A percentile compares a stretch with the other conserved stretches of the same genome.
Evolutionary conservation across 2,797 vertebrate genomes (phyloP).

Genomic region (Esox lucius): DNA sequence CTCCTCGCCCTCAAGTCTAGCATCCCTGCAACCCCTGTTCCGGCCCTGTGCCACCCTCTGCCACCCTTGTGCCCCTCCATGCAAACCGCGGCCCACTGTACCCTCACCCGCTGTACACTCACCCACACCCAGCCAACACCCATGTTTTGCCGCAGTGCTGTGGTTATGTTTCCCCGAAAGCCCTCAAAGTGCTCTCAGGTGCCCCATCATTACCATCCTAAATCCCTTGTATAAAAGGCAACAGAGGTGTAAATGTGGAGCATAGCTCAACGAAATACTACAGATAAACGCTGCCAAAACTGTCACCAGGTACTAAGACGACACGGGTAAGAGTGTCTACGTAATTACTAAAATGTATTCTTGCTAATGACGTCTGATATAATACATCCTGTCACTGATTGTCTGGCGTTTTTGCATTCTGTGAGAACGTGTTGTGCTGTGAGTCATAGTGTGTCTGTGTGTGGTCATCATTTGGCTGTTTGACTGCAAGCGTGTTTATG

Average conservation of each 20-base stretch:
- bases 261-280: not conserved
- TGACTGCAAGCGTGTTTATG: not conserved
- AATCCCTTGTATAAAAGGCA: not conserved
- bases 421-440: not conserved
- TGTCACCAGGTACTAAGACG: not conserved
- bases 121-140: constrained; percentile 42
- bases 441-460: not conserved
- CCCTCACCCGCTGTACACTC: constrained; percentile 34
- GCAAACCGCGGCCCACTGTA: constrained; percentile 27
- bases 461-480: not conserved
- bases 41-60: constrained; percentile 44
- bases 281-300: not conserved
- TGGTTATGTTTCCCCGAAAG: constrained; percentile 21
- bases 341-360: too few relatives aligned
- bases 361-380: not conserved
- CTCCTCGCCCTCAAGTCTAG: constrained; percentile 47
- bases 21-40: constrained; percentile 60
- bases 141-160: constrained; percentile 43
- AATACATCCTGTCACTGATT: not conserved
- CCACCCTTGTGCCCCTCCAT: constrained; percentile 41
- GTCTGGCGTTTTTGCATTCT: not conserved
- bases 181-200: constrained; percentile 32
- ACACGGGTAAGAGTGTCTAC: too few relatives aligned
- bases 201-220: constrained; percentile 4
- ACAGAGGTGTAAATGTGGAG: not conserved